Conservation (phyloP, 2,888 invertebrate species). For the Phaonia tiefii region DNA sequence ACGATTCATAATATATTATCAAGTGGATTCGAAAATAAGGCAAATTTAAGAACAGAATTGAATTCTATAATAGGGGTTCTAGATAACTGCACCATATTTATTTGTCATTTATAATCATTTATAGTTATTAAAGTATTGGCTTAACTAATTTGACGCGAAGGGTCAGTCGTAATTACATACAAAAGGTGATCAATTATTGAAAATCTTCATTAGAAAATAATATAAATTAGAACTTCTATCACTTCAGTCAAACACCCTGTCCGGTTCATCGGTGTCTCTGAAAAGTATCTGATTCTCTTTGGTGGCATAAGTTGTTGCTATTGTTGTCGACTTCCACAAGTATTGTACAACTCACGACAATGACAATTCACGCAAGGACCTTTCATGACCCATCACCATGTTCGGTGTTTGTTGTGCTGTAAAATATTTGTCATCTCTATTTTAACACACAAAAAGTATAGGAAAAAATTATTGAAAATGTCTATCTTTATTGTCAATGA, state of each 20-base stretch:
- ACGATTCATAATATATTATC: too few relatives aligned
- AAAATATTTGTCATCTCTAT: conserved; percentile 62
- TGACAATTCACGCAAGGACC: conserved; percentile 72
- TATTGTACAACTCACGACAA: conserved; percentile 70
- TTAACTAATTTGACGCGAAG: too few relatives aligned
- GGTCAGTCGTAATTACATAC: too few relatives aligned
- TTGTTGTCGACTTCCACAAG: conserved; percentile 23
- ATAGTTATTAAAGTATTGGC: too few relatives aligned
- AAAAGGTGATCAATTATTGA: too few relatives aligned
- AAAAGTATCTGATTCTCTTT: conserved; percentile 44
- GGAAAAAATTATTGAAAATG: background rate
- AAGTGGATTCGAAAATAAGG: too few relatives aligned
- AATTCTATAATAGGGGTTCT: too few relatives aligned
- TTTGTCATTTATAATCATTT: too few relatives aligned
- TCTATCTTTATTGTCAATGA: conserved; percentile 16
- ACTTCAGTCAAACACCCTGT: background rate
- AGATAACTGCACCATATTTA: too few relatives aligned
- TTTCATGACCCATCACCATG: conserved; percentile 68
- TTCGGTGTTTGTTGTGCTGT: conserved; percentile 50
- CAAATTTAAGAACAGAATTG: too few relatives aligned
- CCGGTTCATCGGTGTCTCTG: background rate
- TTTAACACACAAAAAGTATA: conserved; percentile 39
- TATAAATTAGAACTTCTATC: too few relatives aligned
- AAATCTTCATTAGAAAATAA: too few relatives aligned
- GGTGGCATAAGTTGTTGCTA: conserved; percentile 1